phyloP scores from a whole-genome alignment of 2,113 vertebrate species.

The Manacus vitellinus region DNA sequence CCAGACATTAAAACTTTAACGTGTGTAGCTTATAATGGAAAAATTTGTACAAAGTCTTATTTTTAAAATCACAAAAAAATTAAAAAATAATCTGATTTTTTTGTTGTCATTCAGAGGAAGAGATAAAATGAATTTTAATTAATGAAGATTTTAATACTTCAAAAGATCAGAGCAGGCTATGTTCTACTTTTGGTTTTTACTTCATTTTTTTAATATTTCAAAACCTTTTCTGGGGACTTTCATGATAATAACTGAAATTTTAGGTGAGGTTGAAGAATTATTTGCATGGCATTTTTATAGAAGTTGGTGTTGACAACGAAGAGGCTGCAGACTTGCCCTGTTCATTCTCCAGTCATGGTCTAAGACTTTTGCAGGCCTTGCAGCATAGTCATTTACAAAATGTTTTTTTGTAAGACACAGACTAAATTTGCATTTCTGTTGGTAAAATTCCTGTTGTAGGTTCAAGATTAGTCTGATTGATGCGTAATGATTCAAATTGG shows the following conservation, averaged over 20 bases:
- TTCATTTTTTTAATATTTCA: background rate
- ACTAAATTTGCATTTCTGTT: background rate
- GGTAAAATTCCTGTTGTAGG: background rate
- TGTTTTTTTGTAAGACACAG: rapidly evolving
- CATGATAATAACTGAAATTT: background rate
- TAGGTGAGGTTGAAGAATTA: background rate
- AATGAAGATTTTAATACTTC: background rate
- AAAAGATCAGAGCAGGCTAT: rapidly evolving
- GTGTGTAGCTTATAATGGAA: background rate
- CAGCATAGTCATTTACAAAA: background rate
- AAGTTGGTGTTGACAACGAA: background rate
- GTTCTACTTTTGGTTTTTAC: background rate
- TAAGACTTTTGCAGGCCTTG: background rate
- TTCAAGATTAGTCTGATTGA: background rate
- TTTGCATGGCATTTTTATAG: background rate
- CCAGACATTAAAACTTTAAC: background rate
- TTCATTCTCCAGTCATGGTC: background rate
- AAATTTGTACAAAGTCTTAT: background rate
- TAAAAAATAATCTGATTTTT: background rate
- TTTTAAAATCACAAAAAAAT: background rate
- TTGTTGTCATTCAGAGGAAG: background rate
- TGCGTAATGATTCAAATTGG: background rate
- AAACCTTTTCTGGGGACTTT: background rate
- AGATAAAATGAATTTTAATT: background rate
- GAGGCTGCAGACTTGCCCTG: background rate